A percentile compares a stretch with the other conserved stretches of the same genome.
Evolutionary conservation across 2,888 invertebrate genomes (phyloP).

Genomic region (Perizoma flavofasciatum): DNA sequence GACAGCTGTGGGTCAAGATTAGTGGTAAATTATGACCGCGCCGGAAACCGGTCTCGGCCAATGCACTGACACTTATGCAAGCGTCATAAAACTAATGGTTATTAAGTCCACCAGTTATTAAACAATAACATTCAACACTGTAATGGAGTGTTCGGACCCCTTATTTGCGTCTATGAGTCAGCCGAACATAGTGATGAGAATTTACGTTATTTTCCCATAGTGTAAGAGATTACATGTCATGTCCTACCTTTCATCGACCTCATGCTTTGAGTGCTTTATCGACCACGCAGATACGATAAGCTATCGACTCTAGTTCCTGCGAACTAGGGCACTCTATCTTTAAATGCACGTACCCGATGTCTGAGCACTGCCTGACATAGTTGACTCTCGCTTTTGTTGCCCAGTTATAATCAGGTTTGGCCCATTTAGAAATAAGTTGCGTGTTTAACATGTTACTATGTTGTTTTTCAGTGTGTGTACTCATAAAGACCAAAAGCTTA

Average conservation of each 20-base stretch:
- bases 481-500: background rate
- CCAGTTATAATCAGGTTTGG: conserved; percentile 44
- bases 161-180: conserved; percentile 36
- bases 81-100: conserved; percentile 48
- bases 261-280: conserved; percentile 64
- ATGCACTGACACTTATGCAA: conserved; percentile 65
- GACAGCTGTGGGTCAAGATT: conserved; percentile 80
- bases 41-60: conserved; percentile 67
- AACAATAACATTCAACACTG: conserved; percentile 37
- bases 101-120: conserved; percentile 43
- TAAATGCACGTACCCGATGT: conserved; percentile 51
- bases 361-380: conserved; percentile 54
- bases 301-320: conserved; percentile 60
- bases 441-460: conserved; percentile 5
- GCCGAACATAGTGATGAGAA: conserved; percentile 31
- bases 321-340: conserved; percentile 71
- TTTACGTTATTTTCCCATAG: conserved; percentile 5
- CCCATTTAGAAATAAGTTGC: conserved; percentile 33
- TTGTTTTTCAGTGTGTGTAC: background rate
- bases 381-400: conserved; percentile 56
- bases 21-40: conserved; percentile 67
- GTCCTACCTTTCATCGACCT: conserved; percentile 31
- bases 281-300: conserved; percentile 66
- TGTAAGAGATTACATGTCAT: conserved; percentile 6
- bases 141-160: conserved; percentile 21